Percentiles rank a stretch among this genome's conserved stretches.
Evolutionary conservation across 2,113 vertebrate genomes (phyloP).

Genomic region (Cephalopterus ornatus): DNA sequence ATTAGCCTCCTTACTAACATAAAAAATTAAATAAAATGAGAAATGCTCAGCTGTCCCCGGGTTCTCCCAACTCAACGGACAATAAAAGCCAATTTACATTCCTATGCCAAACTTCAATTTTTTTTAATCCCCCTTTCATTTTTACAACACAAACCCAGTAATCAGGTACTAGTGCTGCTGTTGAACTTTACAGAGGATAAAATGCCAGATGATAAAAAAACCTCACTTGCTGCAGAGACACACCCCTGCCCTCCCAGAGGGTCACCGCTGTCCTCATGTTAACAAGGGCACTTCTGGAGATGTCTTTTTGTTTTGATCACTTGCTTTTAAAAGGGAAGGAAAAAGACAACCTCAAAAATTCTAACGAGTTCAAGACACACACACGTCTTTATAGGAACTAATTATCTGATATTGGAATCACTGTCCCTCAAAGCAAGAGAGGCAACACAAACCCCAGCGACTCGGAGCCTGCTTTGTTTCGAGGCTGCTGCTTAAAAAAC

Average conservation of each 20-base stretch:
- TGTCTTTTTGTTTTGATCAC: background rate
- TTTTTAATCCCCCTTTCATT: background rate
- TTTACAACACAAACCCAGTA: background rate
- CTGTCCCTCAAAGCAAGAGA: background rate
- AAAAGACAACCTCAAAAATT: background rate
- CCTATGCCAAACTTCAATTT: background rate
- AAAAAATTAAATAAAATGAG: background rate
- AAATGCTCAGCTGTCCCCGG: background rate
- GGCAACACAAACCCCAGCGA: fast-evolving
- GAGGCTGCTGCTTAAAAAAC: background rate
- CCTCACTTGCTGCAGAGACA: background rate
- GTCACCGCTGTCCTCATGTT: background rate
- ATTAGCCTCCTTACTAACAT: background rate
- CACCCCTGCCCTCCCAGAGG: background rate
- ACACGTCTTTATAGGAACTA: background rate
- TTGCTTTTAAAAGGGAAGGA: background rate
- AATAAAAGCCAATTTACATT: background rate
- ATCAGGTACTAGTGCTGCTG: background rate
- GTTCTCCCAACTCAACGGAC: background rate
- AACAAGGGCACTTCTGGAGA: background rate
- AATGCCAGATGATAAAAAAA: background rate
- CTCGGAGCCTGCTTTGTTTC: background rate
- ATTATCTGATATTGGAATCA: background rate
- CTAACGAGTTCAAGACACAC: background rate
- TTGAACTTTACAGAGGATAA: background rate